Evolutionary conservation across 1,140 invertebrate species (phyloP), one percentile per base, ranked within the genome.

Genomic region (Bombus affinis): DNA sequence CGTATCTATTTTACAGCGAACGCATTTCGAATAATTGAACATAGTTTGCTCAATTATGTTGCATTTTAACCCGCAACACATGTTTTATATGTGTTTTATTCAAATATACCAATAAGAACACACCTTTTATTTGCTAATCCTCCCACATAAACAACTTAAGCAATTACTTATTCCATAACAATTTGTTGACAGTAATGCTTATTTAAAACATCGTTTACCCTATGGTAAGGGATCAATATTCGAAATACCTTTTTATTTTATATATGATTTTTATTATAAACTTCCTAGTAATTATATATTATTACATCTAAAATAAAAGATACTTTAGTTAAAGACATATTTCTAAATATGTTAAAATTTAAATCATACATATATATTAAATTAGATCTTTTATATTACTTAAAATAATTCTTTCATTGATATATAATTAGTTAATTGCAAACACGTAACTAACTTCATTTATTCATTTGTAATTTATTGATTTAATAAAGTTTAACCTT

Each of bases 151-250:
- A 76, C 73, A 76, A 77, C n/a, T 59, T 70, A 9, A 42, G 5
- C 6, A 59, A 39, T 44, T 13, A 37, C 10, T 57, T 44, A 65
- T 65, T 39, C 1, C 18, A 37, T 62, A 80, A 72, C 6, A 39
- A 80, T 72, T 80, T 80, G 77, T 80, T 85, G 83, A 85, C 76
- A 80, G 32, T 35, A 62, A 37, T 80, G 10, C 32, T 65, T 73
- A 85, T 72, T 47, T 32, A 28, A 62, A 72, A 72, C 35, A 35
- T 71, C 13, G 22, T 80, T 22, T 72, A 10, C 2, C 35, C 5
- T 13, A 15, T 35, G 13, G 9, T 32, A 59, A 32, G n/a, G 32
- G 35, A 53, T 53, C 13, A 8, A 28, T 68, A 32, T 12, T 25
- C 22, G 13, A 68, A 22, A 32, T 66, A 83, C 8, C n/a, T 1